Evolutionary conservation across 2,888 invertebrate genomes (phyloP), one percentile per base, ranked within the genome.

Genomic region (Taphrorychus bicolor): DNA sequence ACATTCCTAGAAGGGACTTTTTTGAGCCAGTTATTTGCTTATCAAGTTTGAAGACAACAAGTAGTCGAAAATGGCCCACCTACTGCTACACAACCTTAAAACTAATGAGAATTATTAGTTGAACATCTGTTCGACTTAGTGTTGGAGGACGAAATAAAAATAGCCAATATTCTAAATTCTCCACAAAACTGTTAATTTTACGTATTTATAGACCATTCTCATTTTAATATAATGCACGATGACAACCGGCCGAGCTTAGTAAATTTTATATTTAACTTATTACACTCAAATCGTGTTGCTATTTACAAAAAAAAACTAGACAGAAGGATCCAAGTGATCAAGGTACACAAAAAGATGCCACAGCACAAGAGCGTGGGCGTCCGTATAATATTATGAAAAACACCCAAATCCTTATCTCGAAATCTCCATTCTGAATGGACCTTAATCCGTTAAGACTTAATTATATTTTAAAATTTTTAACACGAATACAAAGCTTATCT

Each of bases 381-480:
- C 2, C 11, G 16, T 7, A 58, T 57, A 65, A 59, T 59, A 59
- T 42, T 53, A 59, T 49, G 59, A 48, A 59, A 53, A 52, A 52
- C 59, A 65, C 58, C 58, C 65, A 59, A 59, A 59, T 19, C 11
- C 56, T 54, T 66, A 66, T 66, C 66, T 40, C 40, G 9, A 40
- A 48, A 66, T 66, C 66, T 59, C 17, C 52, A 24, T 24, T 14
- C 49, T 22, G 59, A 59, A 53, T 56, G 59, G 57, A 18, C 61
- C 57, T 59, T 61, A 66, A 66, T 60, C 66, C 41, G 60, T 60
- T 66, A 56, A 66, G 42, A 61, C 61, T 66, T 66, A 66, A 66
- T 66, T 66, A 66, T 66, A 66, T 51, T 66, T n/a, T 63, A 57
- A 66, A 57, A 61, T 32, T 57, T 66, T 66, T 66, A 66, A 66